A percentile compares a stretch with the other conserved stretches of the same genome.
phyloP scores from a whole-genome alignment of 2,888 invertebrate genomes.

The Eristalis arbustorum region DNA sequence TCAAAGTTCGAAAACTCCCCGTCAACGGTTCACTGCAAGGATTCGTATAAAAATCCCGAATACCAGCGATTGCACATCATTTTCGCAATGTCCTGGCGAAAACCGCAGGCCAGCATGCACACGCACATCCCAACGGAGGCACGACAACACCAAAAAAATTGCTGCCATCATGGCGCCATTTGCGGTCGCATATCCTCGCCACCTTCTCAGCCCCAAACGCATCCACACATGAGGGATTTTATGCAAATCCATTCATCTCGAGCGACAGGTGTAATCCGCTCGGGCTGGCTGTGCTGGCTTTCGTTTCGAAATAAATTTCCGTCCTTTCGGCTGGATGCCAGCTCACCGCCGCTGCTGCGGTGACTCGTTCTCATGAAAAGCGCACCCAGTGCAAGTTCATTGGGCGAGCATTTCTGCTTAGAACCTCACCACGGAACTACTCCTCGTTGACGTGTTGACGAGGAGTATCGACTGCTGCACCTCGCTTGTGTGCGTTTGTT shows the following conservation, averaged over 20 bases:
- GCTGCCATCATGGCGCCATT: slow-evolving; percentile 10
- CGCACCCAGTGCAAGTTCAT: slow-evolving; percentile 8
- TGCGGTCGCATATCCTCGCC: not conserved
- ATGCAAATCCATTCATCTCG: slow-evolving; percentile 27
- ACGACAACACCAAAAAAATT: not conserved
- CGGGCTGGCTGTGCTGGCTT: not conserved
- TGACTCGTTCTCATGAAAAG: not conserved
- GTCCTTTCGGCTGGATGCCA: not conserved
- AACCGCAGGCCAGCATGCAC: not conserved
- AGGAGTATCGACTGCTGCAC: not conserved
- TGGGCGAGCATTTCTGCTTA: not conserved
- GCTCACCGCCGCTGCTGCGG: not conserved
- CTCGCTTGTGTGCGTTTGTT: not conserved
- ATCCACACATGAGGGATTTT: not conserved
- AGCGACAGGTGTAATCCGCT: slow-evolving; percentile 11
- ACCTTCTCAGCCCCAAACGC: not conserved
- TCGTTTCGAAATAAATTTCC: not conserved
- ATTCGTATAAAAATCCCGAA: slow-evolving; percentile 18
- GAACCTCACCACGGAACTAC: not conserved
- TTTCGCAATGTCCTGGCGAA: slow-evolving; percentile 1
- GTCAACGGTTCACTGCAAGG: not conserved
- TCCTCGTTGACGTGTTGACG: not conserved
- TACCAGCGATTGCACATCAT: slow-evolving; percentile 8
- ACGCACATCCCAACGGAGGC: not conserved
- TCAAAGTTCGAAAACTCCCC: slow-evolving; percentile 21